Percentiles rank a stretch among this genome's conserved stretches.
phyloP scores from a whole-genome alignment of 37 sponge, comb jelly and placozoan species.

The Hexactinellida sp. region DNA sequence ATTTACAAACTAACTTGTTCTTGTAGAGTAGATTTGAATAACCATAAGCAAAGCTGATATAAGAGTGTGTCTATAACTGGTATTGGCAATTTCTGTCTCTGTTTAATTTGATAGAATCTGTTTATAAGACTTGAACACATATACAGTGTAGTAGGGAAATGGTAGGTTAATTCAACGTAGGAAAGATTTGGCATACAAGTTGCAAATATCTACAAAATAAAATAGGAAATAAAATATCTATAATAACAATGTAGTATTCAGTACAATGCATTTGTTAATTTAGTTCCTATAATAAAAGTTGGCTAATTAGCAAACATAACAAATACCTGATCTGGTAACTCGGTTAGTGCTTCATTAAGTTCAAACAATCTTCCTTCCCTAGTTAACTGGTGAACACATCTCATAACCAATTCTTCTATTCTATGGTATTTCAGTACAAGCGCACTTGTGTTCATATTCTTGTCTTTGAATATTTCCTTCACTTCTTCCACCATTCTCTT shows the following conservation, averaged over 20 bases:
- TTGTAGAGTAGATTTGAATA: constrained; percentile 7
- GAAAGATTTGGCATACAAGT: not conserved
- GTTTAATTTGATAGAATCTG: not conserved
- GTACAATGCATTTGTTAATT: no score
- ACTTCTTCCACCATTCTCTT: constrained; percentile 3
- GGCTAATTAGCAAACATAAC: not conserved
- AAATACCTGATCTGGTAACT: not conserved
- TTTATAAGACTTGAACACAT: not conserved
- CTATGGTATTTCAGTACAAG: not conserved
- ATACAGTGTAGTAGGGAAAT: not conserved
- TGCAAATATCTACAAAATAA: not conserved
- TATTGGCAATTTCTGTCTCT: not conserved
- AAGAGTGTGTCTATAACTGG: not conserved
- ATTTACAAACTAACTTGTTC: no score
- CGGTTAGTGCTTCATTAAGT: not conserved
- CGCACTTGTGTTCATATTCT: not conserved
- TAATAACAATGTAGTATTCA: no score
- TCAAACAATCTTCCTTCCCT: not conserved
- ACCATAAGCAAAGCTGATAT: not conserved
- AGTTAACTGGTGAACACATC: not conserved
- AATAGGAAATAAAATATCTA: not conserved
- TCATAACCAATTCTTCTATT: constrained; percentile 1
- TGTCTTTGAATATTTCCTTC: constrained; percentile 11
- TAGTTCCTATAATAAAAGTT: not conserved
- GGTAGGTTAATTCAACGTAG: not conserved